Evolutionary conservation across 2,113 vertebrate species (phyloP).

Genomic region (Aplodontia rufa): DNA sequence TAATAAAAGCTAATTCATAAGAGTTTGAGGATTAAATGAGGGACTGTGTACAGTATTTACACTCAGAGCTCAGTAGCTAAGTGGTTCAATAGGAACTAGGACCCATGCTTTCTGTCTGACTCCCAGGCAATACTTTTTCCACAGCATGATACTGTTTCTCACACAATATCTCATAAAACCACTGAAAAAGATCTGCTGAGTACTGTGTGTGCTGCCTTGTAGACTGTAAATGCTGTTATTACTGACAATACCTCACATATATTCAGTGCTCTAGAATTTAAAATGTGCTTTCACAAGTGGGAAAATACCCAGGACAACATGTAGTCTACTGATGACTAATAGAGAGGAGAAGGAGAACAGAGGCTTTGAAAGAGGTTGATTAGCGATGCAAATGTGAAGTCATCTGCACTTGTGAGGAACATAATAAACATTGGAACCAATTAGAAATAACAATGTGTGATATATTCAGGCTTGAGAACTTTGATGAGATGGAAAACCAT

Average conservation of each 20-base stretch:
- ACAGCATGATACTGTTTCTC: not conserved
- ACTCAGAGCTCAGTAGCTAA: slow-evolving; percentile 1
- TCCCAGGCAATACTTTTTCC: not conserved
- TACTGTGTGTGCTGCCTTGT: not conserved
- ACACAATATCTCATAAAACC: slow-evolving; percentile 19
- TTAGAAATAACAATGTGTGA: slow-evolving; percentile 37
- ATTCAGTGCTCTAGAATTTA: slow-evolving; percentile 51
- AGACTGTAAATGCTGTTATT: slow-evolving; percentile 37
- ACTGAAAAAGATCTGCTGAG: not conserved
- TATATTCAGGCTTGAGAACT: slow-evolving; percentile 44
- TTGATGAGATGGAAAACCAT: slow-evolving; percentile 2
- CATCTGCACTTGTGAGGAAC: slow-evolving; percentile 61
- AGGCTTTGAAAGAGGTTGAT: slow-evolving; percentile 54
- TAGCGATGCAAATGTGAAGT: slow-evolving; percentile 67
- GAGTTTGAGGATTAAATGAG: slow-evolving; percentile 1
- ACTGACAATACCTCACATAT: slow-evolving; percentile 45
- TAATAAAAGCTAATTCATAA: not conserved
- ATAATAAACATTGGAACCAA: slow-evolving; percentile 67
- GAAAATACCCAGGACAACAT: not conserved
- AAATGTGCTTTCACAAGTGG: slow-evolving; percentile 43
- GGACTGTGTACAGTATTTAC: not conserved
- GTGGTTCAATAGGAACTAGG: not conserved
- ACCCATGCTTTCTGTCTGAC: slow-evolving; percentile 40
- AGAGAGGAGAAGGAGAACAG: slow-evolving; percentile 43
- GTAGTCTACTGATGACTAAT: slow-evolving; percentile 56